Evolutionary conservation across 2,888 invertebrate species (phyloP).

Genomic region (Pardosa pseudoannulata): DNA sequence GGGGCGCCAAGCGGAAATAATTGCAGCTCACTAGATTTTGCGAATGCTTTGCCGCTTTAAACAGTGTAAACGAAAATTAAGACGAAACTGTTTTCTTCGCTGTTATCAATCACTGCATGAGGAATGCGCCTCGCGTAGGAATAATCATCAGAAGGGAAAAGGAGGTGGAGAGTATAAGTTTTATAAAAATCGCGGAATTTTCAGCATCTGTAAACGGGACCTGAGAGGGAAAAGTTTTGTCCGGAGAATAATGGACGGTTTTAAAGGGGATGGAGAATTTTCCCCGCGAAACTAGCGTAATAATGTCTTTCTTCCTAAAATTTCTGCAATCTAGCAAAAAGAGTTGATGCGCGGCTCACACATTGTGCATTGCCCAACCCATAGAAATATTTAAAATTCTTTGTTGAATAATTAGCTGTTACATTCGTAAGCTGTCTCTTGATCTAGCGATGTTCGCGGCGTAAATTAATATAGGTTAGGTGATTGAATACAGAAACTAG

Average conservation of each 20-base stretch:
- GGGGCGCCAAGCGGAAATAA: conserved; percentile 69
- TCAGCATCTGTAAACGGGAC: conserved; percentile 19
- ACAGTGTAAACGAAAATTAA: conserved; percentile 67
- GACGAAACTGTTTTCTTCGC: conserved; percentile 69
- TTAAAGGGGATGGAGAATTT: neutral
- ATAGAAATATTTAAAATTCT: conserved; percentile 15
- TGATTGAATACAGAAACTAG: conserved; percentile 6
- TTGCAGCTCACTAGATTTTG: conserved; percentile 68
- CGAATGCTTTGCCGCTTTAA: conserved; percentile 57
- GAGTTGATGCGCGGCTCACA: neutral
- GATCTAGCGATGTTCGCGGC: neutral
- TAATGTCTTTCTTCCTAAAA: conserved; percentile 11
- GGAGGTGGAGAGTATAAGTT: conserved; percentile 42
- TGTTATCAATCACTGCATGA: conserved; percentile 63
- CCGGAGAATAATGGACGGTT: conserved; percentile 16
- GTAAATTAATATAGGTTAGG: conserved; percentile 12
- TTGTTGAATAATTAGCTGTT: conserved; percentile 17
- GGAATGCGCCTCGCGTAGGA: conserved; percentile 58
- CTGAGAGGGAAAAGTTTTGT: neutral
- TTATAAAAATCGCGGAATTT: conserved; percentile 68
- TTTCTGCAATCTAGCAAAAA: neutral
- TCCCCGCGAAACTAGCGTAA: neutral
- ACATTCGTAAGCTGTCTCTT: conserved; percentile 6
- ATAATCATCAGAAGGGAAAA: conserved; percentile 32
- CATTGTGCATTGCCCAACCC: neutral